Conservation (phyloP, 2,113 vertebrate species). For the Garra rufa region DNA sequence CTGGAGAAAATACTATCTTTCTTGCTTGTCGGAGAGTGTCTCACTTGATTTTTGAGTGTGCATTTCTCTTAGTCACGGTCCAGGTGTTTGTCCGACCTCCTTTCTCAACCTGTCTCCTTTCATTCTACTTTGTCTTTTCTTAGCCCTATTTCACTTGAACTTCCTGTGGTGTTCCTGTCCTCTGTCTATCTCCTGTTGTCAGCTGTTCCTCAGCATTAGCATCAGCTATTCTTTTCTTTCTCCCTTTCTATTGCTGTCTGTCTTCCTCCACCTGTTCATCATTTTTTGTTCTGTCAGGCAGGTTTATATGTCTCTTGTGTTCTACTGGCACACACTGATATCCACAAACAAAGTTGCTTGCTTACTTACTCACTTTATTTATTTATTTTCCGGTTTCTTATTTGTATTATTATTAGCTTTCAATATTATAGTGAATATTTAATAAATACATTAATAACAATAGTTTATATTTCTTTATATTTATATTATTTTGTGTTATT, state of each 20-base stretch:
- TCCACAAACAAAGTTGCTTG: too few relatives aligned
- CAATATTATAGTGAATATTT: too few relatives aligned
- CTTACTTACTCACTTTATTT: too few relatives aligned
- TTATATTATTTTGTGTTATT: too few relatives aligned
- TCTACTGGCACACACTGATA: neutral
- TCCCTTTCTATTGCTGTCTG: neutral
- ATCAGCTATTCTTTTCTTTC: slow-evolving; percentile 23
- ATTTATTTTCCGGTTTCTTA: too few relatives aligned
- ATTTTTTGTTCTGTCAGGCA: neutral
- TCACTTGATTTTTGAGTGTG: neutral
- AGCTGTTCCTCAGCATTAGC: slow-evolving; percentile 29
- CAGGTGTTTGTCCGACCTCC: neutral
- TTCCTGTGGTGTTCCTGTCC: neutral
- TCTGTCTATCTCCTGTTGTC: slow-evolving; percentile 30
- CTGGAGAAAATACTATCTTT: neutral
- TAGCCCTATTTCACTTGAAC: slow-evolving; percentile 1
- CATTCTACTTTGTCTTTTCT: neutral
- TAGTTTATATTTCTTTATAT: too few relatives aligned
- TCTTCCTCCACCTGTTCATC: neutral
- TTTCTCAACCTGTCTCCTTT: neutral
- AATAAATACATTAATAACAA: too few relatives aligned
- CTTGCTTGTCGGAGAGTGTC: neutral
- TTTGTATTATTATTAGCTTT: too few relatives aligned
- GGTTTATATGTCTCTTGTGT: neutral
- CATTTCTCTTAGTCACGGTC: neutral